Conservation (phyloP, 2,888 invertebrate species). For the Fragum fragum region DNA sequence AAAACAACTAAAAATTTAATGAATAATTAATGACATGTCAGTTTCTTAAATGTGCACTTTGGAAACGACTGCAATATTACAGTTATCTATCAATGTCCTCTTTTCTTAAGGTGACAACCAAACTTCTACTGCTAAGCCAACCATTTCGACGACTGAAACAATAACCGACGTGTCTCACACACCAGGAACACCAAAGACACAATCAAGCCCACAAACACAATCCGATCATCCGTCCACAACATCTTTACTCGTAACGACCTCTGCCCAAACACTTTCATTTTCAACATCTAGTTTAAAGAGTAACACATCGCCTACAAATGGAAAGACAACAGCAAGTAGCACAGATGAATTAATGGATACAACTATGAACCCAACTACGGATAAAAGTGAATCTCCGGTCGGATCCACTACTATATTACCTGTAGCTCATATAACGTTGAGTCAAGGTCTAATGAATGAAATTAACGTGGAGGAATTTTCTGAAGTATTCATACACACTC, state of each 20-base stretch:
- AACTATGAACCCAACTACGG: neutral
- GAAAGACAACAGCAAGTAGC: neutral
- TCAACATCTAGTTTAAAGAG: neutral
- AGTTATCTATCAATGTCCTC: no score
- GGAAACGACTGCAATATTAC: no score
- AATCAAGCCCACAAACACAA: neutral
- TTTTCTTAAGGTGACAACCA: no score
- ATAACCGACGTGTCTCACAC: neutral
- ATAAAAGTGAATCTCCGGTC: neutral
- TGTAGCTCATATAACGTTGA: neutral
- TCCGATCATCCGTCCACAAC: neutral
- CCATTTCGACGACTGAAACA: no score
- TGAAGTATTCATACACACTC: conserved; percentile 18
- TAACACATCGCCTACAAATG: neutral
- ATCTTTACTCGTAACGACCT: neutral
- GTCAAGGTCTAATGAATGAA: neutral
- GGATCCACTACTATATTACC: neutral
- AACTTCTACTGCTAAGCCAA: no score
- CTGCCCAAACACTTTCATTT: neutral
- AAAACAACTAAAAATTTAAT: no score
- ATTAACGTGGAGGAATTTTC: neutral
- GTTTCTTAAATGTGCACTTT: no score
- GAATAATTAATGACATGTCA: no score
- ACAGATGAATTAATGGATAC: neutral
- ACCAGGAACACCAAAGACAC: neutral